These are phyloP conservation scores for Blastobasis adustella DNA, from an alignment of 2,888 invertebrate genomes.

Conservation along the genomic window DNA sequence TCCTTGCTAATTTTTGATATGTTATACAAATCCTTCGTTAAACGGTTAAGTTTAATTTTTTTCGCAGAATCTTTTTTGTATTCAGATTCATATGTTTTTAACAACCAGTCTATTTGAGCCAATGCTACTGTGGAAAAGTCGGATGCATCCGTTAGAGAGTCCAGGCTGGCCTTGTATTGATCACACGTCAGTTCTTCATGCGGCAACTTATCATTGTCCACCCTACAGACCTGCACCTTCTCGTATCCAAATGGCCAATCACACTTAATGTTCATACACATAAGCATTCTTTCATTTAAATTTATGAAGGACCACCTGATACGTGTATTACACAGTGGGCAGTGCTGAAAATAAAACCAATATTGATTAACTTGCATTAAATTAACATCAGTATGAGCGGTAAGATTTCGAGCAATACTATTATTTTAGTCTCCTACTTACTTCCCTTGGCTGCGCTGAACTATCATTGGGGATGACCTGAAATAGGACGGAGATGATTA, in stretches of 20 bases:
- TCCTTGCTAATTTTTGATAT: constrained; percentile 30
- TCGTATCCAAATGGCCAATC: constrained; percentile 49
- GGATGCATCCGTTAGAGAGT: background rate
- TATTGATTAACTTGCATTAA: too few relatives aligned
- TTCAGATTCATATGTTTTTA: constrained; percentile 24
- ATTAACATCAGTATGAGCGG: too few relatives aligned
- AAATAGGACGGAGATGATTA: too few relatives aligned
- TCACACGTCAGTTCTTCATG: constrained; percentile 1
- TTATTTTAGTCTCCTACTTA: too few relatives aligned
- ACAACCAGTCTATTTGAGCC: constrained; percentile 34
- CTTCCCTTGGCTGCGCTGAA: too few relatives aligned
- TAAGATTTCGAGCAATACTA: too few relatives aligned
- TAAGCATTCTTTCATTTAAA: constrained; percentile 39
- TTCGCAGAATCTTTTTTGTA: constrained; percentile 13
- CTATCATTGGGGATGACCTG: too few relatives aligned
- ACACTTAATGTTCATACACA: constrained; percentile 50
- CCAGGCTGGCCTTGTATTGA: too few relatives aligned
- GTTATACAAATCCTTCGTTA: constrained; percentile 26
- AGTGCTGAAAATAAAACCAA: constrained; percentile 38
- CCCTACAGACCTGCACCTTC: constrained; percentile 31
- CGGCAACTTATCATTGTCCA: constrained; percentile 21
- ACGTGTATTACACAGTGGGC: constrained; percentile 41
- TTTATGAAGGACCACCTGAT: constrained; percentile 40
- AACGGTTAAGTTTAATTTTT: too few relatives aligned
- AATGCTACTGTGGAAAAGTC: constrained; percentile 26